phyloP scores from a whole-genome alignment of 2,797 vertebrate genomes.

The Pangasius krempfi region DNA sequence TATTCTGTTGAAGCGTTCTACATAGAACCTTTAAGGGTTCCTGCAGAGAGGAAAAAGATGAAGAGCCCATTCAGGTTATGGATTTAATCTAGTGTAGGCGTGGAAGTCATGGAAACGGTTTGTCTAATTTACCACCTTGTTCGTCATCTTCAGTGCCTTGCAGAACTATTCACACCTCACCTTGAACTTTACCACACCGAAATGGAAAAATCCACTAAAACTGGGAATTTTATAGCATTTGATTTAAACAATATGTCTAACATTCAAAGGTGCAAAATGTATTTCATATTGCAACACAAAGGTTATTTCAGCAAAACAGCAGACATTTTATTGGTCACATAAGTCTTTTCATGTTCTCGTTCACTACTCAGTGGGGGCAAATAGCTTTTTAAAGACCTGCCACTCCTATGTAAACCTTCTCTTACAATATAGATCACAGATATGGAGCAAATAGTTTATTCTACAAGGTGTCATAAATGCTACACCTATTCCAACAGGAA shows the following conservation, averaged over 20 bases:
- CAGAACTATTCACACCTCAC: not conserved
- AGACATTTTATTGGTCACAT: not conserved
- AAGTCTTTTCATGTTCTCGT: slow-evolving; percentile 9
- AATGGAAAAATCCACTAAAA: not conserved
- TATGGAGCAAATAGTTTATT: slow-evolving; percentile 31
- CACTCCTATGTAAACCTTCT: slow-evolving; percentile 10
- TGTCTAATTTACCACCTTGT: not conserved
- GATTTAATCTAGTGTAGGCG: not conserved
- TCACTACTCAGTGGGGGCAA: not conserved
- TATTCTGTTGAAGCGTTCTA: not conserved
- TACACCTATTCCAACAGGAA: slow-evolving; percentile 39
- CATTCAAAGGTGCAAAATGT: not conserved
- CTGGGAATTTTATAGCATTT: not conserved
- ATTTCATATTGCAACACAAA: not conserved
- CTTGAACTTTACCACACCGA: not conserved
- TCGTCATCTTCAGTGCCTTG: not conserved
- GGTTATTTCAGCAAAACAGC: not conserved
- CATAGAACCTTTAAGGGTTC: not conserved
- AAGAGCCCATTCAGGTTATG: not conserved
- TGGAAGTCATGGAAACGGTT: not conserved
- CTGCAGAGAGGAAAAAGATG: not conserved
- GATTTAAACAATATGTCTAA: not conserved
- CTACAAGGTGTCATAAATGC: slow-evolving; percentile 35
- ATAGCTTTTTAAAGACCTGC: slow-evolving; percentile 12
- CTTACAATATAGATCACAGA: slow-evolving; percentile 18